Evolutionary conservation across 2,797 vertebrate species (phyloP).

Genomic region (Chelonia mydas): DNA sequence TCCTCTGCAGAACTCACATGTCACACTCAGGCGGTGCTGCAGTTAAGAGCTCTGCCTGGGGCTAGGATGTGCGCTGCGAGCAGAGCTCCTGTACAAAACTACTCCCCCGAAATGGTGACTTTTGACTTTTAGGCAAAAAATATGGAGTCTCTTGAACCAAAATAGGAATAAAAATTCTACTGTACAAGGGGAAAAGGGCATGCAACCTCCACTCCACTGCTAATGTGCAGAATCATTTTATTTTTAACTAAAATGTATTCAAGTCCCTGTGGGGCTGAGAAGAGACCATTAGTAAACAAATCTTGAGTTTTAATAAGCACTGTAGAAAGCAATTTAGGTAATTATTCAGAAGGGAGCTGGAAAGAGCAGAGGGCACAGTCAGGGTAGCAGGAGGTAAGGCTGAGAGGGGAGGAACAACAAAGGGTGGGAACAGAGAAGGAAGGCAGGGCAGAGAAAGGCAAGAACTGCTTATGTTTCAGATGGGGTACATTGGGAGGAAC

Average conservation of each 20-base stretch:
- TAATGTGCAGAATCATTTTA: neutral
- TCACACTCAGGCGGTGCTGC: no score
- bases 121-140: neutral
- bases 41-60: no score
- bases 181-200: neutral
- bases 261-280: neutral
- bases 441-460: constrained; percentile 40
- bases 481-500: constrained; percentile 70
- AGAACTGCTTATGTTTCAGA: constrained; percentile 58
- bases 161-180: neutral
- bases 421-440: constrained; percentile 48
- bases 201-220: neutral
- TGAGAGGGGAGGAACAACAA: constrained; percentile 17
- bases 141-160: neutral
- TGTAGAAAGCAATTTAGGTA: neutral
- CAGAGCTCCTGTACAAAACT: no score
- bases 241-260: neutral
- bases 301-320: neutral
- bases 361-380: neutral
- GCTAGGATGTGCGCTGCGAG: no score
- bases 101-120: no score
- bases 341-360: constrained; percentile 13
- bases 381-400: neutral
- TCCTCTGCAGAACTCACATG: no score
- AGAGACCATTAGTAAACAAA: neutral